Conservation (phyloP, 2,797 vertebrate species). For the Acestrorhynchus altus region DNA sequence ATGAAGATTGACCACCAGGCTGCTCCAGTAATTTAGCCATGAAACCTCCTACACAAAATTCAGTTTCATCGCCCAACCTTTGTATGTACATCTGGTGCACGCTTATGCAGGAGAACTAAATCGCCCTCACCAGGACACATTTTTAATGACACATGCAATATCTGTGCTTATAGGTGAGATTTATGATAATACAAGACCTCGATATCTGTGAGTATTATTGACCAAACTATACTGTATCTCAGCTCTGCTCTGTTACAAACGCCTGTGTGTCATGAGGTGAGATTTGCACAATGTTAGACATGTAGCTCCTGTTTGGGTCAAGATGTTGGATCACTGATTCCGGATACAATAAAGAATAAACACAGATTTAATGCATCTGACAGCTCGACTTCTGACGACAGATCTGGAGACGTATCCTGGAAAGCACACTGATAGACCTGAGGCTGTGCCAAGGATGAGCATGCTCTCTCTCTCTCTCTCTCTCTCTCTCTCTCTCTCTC, state of each 20-base stretch:
- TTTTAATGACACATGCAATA: too few species aligned
- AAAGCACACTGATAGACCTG: not conserved
- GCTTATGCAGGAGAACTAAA: too few species aligned
- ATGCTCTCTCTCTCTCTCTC: not conserved
- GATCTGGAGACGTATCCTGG: constrained; percentile 2
- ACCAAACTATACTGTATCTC: not conserved
- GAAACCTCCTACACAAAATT: too few species aligned
- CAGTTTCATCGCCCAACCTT: too few species aligned
- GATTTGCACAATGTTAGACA: constrained; percentile 5
- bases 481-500: not conserved
- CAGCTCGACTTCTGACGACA: not conserved
- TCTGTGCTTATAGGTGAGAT: not conserved
- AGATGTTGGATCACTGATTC: not conserved
- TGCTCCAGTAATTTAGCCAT: too few species aligned
- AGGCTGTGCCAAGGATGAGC: not conserved
- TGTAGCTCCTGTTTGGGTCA: not conserved
- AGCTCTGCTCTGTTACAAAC: not conserved
- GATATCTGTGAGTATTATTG: not conserved
- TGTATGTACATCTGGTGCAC: too few species aligned
- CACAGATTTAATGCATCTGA: constrained; percentile 8
- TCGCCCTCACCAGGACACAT: too few species aligned
- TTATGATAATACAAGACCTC: not conserved
- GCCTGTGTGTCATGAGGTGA: not conserved
- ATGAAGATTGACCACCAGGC: too few species aligned
- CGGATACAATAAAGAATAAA: not conserved